These are phyloP conservation scores for Stenchaetothrips biformis DNA, from an alignment of 2,888 invertebrate genomes.

Conservation along the genomic window DNA sequence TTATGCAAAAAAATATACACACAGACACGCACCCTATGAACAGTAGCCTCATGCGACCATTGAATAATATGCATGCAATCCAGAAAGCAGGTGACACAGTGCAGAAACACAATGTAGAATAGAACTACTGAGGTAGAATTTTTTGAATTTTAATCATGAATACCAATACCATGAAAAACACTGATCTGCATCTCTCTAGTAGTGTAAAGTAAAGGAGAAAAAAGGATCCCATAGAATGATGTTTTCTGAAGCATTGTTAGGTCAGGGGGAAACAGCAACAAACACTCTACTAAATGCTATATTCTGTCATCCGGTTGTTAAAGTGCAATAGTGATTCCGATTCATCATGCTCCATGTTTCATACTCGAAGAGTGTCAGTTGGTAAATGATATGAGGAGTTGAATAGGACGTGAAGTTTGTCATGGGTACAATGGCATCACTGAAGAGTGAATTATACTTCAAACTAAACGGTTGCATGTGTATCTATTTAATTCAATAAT, in stretches of 20 bases:
- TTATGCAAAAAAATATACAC: background rate
- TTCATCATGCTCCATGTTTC: background rate
- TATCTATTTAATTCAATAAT: constrained; percentile 24
- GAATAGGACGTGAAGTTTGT: background rate
- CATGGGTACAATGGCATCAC: background rate
- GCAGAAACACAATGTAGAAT: background rate
- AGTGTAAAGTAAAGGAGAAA: background rate
- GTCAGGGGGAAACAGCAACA: background rate
- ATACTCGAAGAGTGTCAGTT: background rate
- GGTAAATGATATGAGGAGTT: background rate
- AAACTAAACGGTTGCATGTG: background rate
- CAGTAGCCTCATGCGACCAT: background rate
- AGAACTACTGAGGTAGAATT: background rate
- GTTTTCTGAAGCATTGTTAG: background rate
- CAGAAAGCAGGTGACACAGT: background rate
- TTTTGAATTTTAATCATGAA: background rate
- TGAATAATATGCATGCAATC: background rate
- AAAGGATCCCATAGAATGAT: background rate
- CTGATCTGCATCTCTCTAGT: background rate
- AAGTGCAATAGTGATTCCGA: background rate
- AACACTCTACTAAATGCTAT: background rate
- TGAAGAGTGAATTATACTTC: background rate
- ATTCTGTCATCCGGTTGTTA: background rate
- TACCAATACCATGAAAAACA: background rate
- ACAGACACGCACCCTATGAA: background rate